A percentile compares a stretch with the other conserved stretches of the same genome.
Conservation (phyloP, 35 echinoderm and acorn worm species). For the Diadema setosum region DNA sequence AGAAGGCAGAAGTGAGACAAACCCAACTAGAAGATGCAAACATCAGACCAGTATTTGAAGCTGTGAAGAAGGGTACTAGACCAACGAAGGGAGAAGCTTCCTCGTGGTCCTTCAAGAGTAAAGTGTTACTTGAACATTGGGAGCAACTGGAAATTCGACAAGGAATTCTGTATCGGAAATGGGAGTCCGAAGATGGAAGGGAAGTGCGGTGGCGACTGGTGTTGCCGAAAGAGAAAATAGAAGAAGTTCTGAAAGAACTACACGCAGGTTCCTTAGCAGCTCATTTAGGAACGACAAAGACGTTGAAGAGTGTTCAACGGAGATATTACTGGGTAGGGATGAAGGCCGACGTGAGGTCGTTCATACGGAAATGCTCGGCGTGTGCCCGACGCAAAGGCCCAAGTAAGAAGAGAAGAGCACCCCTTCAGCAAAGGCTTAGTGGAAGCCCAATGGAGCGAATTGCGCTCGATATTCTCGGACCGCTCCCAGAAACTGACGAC, state of each 20-base stretch:
- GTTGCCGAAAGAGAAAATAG: not conserved
- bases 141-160: constrained; percentile 18
- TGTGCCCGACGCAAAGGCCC: constrained; percentile 37
- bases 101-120: not conserved
- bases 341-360: not conserved
- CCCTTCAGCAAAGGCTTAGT: not conserved
- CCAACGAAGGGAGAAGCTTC: not conserved
- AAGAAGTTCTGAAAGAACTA: constrained; percentile 11
- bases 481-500: constrained; percentile 4
- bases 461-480: constrained; percentile 52
- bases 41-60: not conserved
- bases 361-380: not conserved
- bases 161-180: constrained; percentile 37
- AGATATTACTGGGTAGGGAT: constrained; percentile 29
- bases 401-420: not conserved
- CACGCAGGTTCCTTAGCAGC: not conserved
- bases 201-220: not conserved
- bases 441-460: constrained; percentile 29
- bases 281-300: constrained; percentile 52
- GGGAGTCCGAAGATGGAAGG: no score
- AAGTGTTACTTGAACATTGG: constrained; percentile 34
- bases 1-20: not conserved
- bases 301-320: not conserved
- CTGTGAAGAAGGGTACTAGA: not conserved
- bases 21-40: not conserved